Evolutionary conservation across 2,888 invertebrate genomes (phyloP).

Genomic region (Acrocyrtus sp.): DNA sequence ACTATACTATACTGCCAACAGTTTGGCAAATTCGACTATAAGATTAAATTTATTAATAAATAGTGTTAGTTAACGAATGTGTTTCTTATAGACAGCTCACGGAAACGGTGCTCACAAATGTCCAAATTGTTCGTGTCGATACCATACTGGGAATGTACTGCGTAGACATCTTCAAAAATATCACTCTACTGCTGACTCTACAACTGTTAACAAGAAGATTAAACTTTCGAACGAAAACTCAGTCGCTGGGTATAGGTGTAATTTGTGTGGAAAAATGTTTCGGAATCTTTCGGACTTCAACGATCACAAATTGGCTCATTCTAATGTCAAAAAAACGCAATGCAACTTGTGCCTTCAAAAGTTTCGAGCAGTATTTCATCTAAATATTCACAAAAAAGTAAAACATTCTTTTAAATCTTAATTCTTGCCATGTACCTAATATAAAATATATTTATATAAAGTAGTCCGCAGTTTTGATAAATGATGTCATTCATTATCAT

Average conservation of each 20-base stretch:
- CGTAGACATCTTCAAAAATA: not conserved
- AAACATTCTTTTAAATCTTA: no score
- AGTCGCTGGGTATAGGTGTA: conserved; percentile 5
- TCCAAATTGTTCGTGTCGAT: conserved; percentile 20
- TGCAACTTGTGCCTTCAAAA: conserved; percentile 24
- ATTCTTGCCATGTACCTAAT: no score
- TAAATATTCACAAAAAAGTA: conserved; percentile 13
- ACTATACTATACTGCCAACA: no score
- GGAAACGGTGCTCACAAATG: conserved; percentile 1
- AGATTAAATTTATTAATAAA: no score
- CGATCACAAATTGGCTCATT: conserved; percentile 7
- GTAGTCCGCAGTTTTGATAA: no score
- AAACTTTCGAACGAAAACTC: not conserved
- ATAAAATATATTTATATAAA: no score
- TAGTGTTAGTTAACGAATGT: not conserved
- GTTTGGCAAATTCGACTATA: no score
- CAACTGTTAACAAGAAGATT: not conserved
- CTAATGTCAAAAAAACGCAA: not conserved
- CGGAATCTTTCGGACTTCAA: not conserved
- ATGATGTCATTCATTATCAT: no score
- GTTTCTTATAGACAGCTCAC: conserved; percentile 5
- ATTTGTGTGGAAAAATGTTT: conserved; percentile 12
- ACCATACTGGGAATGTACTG: not conserved
- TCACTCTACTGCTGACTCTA: not conserved
- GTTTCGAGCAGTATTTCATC: not conserved